These are phyloP conservation scores for Halichoerus grypus DNA, from an alignment of 2,113 vertebrate species.

Conservation along the genomic window DNA sequence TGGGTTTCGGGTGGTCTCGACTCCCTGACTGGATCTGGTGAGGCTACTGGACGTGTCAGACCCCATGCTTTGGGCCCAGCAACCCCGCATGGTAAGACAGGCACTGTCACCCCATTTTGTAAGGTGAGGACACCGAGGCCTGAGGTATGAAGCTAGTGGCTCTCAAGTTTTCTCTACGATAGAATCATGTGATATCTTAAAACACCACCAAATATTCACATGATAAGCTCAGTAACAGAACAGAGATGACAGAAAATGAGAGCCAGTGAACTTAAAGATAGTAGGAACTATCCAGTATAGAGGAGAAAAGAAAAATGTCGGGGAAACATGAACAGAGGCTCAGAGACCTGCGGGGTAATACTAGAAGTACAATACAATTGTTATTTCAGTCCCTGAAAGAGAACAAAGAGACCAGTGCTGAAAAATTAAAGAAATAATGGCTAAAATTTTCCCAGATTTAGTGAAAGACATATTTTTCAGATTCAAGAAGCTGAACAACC, in stretches of 20 bases:
- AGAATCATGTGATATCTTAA: neutral
- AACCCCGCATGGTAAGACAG: neutral
- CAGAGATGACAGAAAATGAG: neutral
- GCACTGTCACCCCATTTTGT: neutral
- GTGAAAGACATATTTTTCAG: neutral
- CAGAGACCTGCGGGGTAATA: neutral
- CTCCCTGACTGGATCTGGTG: neutral
- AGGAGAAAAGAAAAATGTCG: neutral
- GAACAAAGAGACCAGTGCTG: neutral
- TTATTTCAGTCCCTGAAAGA: neutral
- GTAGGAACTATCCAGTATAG: neutral
- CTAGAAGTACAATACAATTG: neutral
- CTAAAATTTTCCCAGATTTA: neutral
- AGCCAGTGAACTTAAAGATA: neutral
- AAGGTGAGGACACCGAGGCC: neutral
- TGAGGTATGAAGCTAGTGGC: neutral
- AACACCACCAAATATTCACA: neutral
- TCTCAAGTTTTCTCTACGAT: neutral
- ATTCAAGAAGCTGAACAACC: neutral
- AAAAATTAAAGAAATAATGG: neutral
- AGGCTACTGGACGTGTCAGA: neutral
- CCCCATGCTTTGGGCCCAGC: neutral
- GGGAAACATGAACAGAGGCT: neutral
- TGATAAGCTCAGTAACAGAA: neutral
- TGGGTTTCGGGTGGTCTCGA: accelerated